Conservation (phyloP, 2,113 vertebrate genomes). For the Sceloporus tristichus region DNA sequence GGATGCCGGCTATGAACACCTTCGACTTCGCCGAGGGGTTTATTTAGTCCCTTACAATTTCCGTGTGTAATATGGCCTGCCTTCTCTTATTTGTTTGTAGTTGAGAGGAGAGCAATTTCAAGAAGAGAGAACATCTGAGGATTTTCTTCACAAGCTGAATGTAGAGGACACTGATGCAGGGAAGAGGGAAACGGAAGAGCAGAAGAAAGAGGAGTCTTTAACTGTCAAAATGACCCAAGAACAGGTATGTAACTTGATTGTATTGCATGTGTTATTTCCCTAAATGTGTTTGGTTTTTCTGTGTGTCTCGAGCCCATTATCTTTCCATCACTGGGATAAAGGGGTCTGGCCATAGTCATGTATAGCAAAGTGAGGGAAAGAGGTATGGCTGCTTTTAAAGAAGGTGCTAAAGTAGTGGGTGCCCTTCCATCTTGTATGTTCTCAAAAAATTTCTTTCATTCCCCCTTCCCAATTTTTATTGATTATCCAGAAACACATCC, state of each 20-base stretch:
- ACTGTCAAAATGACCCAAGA: slow-evolving; percentile 72
- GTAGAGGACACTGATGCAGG: slow-evolving; percentile 74
- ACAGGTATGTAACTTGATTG: slow-evolving; percentile 68
- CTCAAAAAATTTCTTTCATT: no score
- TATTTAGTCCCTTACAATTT: background rate
- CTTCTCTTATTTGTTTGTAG: slow-evolving; percentile 64
- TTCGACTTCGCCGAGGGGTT: background rate
- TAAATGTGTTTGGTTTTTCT: background rate
- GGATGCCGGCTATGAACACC: no score
- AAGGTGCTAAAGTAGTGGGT: no score
- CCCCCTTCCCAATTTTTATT: no score
- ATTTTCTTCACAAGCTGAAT: slow-evolving; percentile 73
- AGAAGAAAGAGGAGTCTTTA: slow-evolving; percentile 78
- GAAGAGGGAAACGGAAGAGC: slow-evolving; percentile 76
- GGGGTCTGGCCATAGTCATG: background rate
- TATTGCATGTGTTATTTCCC: background rate
- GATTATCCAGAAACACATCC: no score
- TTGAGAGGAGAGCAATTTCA: slow-evolving; percentile 80
- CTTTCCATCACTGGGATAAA: background rate
- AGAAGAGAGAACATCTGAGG: slow-evolving; percentile 79
- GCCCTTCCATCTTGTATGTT: background rate
- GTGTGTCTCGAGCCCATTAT: background rate
- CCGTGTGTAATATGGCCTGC: background rate
- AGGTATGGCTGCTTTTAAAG: background rate
- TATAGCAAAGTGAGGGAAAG: background rate